Base-by-base conservation (phyloP, 2,888 invertebrate species). In the Agonopterix subpropinquella region DNA sequence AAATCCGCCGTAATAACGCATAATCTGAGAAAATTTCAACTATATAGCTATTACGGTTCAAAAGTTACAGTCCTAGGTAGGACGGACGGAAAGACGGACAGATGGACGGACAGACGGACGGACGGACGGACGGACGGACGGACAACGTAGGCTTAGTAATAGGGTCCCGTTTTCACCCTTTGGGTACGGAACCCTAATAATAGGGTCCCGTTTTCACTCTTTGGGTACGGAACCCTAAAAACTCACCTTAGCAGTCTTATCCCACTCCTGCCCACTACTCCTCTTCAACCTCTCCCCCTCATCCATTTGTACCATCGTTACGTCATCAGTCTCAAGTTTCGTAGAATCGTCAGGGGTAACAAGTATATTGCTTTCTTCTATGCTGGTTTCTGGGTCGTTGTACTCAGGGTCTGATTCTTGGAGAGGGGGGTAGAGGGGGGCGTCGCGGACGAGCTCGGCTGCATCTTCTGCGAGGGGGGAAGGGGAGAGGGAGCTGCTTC, bases 391-490 rank as follows among this genome's bases (percentile, higher is more conserved):
- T 47, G 67, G 57, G 52, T 77, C 72, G 28, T 64, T 59, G 61
- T 60, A 62, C 49, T 62, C 58, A 43, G 57, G 58, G 51, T 64
- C 62, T 36, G 45, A 36, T 45, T 15, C 37, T 37, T n/a, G 15
- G 15, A 45, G 45, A 10, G 45, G 45, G 15, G 45, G 45, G 54
- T 79, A 79, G 50, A 77, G 75, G 8, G 81, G 80, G 2, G 73
- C 80, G 49, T 80, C 80, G 8, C 78, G 76, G 50, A 81, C 67
- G 2, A 82, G 70, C 51, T 80, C 83, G 0, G 73, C 73, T n/a
- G 70, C 75, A 53, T 74, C 78, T 2, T 64, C 68, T 44, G 60
- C 64, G 47, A 58, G 64, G 36, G 64, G 61, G 44, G 53, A 51
- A 7, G 55, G 49, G 11, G 49, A 43, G 47, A 47, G 62, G 45